Evolutionary conservation across 2,888 invertebrate genomes (phyloP), one percentile per base, ranked within the genome.

Genomic region (Blomia tropicalis): DNA sequence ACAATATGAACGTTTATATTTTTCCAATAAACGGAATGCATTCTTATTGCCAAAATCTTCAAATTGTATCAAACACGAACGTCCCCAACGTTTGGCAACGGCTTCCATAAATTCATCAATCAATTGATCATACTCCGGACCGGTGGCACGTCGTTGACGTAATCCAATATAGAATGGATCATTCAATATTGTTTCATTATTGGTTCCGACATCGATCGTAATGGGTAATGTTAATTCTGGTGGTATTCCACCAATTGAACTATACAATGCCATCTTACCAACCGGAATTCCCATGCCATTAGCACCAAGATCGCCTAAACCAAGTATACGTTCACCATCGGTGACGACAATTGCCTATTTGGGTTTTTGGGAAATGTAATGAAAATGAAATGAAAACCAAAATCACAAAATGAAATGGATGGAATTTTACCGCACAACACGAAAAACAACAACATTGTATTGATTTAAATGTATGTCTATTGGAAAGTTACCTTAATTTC

Each of bases 271-370:
- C 68, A 99, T 77, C 77, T 98, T 99, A 66, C 98, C 98, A 44
- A 95, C 84, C 1, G 98, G 96, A 71, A 98, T 99, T 64, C 96
- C 98, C 93, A 98, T 98, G 14, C 98, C 98, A 73, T 88, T 85
- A 2, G 89, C 91, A 5, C 98, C 98, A 67, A 96, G 79, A 76
- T 98, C 98, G 2, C 98, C 98, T 60, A 98, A 79, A 3, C 98
- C 98, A 62, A 99, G 78, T 73, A 99, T 98, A 62, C 98, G 81
- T 75, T 98, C 96, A 19, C 98, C 98, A 73, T 98, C 98, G 0
- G 98, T 98, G 62, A 79, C 75, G 69, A 59, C 60, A 70, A 89
- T 83, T 0, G 87, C 89, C 4, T 64, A 51, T 41, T n/a, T n/a
- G n/a, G n/a, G n/a, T n/a, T n/a, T n/a, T n/a, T n/a, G n/a, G n/a